Evolutionary conservation across 2,113 vertebrate genomes (phyloP), one percentile per base, ranked within the genome.

Genomic region (Percopsis transmontana): DNA sequence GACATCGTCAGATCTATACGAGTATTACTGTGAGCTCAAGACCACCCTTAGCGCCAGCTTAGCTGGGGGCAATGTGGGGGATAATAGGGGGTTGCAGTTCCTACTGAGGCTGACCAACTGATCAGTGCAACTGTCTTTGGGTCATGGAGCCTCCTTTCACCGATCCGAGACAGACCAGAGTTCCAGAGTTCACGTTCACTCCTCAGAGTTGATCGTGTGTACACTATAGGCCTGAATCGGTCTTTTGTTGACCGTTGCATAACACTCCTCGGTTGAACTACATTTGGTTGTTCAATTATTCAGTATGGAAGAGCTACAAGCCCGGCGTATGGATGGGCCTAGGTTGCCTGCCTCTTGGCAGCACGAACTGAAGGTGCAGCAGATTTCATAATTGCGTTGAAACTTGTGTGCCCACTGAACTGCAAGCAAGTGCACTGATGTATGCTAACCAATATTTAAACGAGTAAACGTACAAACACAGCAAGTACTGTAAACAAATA

Each of bases 1-100:
- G 27, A 1, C 5, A 33, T 6, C 27, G 8, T 33, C 27, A 6
- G 27, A 33, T 33, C 27, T 3, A 33, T 33, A 33, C 6, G 56
- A 64, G 70, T 72, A 44, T 74, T 71, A 53, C 38, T 58, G 63
- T 61, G 48, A 23, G 47, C 55, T 48, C 50, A 27, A 53, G 62
- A 60, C 68, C 51, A 56, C 55, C 53, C 57, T 69, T 60, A 48
- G 18, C 40, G 40, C 71, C 47, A 33, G 13, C 44, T 48, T 27
- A 24, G 16, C 27, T 58, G 44, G 15, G 41, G 33, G 23, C 51
- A 56, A 59, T 59, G 62, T 44, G 67, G n/a, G 13, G 21, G 11
- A 1, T 19, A 19, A 62, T 2, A 12, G 15, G 18, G 21, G 48
- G 16, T 20, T 24, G n/a, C 21, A 70, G 62, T 42, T 63, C 42